phyloP scores from a whole-genome alignment of 2,888 invertebrate species.

The Pinctada fucata region DNA sequence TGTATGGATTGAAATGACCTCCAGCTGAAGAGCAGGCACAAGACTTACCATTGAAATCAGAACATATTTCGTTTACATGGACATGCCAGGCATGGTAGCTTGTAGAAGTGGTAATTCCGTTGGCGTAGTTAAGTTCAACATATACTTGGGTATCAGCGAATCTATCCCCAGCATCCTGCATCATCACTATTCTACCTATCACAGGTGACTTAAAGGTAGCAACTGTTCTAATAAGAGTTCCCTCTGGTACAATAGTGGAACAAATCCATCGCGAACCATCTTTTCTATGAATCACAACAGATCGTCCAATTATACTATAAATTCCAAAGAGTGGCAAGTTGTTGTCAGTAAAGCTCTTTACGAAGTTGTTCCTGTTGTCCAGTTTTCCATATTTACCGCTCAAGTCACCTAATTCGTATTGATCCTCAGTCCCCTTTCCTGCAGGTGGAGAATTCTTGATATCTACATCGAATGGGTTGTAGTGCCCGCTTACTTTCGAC shows the following conservation, averaged over 20 bases:
- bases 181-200: conserved; percentile 88
- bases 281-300: conserved; percentile 83
- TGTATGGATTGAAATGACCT: conserved; percentile 86
- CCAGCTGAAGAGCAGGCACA: conserved; percentile 83
- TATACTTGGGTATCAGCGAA: conserved; percentile 91
- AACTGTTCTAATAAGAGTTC: conserved; percentile 83
- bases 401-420: conserved; percentile 92
- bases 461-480: conserved; percentile 83
- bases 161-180: conserved; percentile 85
- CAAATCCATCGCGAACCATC: conserved; percentile 75
- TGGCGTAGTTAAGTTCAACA: conserved; percentile 91
- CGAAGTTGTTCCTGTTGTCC: conserved; percentile 81
- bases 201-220: conserved; percentile 91
- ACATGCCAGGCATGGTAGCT: conserved; percentile 86
- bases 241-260: conserved; percentile 77
- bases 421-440: conserved; percentile 88
- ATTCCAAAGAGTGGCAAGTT: conserved; percentile 90
- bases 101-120: conserved; percentile 80
- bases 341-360: conserved; percentile 83
- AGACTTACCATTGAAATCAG: conserved; percentile 81
- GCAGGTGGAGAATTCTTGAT: conserved; percentile 76
- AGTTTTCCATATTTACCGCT: conserved; percentile 92
- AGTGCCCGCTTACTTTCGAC: conserved; percentile 83
- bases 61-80: conserved; percentile 85
- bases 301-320: conserved; percentile 87